phyloP scores from a whole-genome alignment of 2,888 invertebrate species.

The Plemyria rubiginata region DNA sequence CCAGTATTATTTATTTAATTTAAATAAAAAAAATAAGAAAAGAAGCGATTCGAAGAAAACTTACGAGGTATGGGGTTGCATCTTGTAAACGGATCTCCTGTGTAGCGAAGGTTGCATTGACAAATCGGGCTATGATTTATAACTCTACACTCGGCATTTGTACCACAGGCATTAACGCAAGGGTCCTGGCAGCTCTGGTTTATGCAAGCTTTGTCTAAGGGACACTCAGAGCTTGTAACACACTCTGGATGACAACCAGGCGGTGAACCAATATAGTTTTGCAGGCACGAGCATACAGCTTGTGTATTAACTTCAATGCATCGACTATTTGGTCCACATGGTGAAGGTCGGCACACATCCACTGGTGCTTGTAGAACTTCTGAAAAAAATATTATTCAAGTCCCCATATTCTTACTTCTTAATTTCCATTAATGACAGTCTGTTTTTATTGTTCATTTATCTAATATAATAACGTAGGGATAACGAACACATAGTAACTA shows the following conservation, averaged over 20 bases:
- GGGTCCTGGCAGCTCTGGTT: slow-evolving; percentile 92
- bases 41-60: slow-evolving; percentile 41
- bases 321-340: slow-evolving; percentile 91
- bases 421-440: not conserved
- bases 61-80: slow-evolving; percentile 84
- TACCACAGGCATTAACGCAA: slow-evolving; percentile 88
- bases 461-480: too few relatives aligned
- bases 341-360: slow-evolving; percentile 88
- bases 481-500: not conserved
- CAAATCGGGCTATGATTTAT: slow-evolving; percentile 93
- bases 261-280: slow-evolving; percentile 89
- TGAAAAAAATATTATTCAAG: slow-evolving; percentile 32
- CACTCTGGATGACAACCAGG: slow-evolving; percentile 92
- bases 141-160: slow-evolving; percentile 89
- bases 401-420: too few relatives aligned
- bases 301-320: slow-evolving; percentile 89
- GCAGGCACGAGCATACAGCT: slow-evolving; percentile 90
- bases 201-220: slow-evolving; percentile 89
- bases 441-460: not conserved
- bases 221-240: slow-evolving; percentile 90
- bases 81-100: slow-evolving; percentile 88
- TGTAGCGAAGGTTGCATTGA: slow-evolving; percentile 86
- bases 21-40: not conserved
- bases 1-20: too few relatives aligned
- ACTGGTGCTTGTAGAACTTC: slow-evolving; percentile 59